phyloP scores from a whole-genome alignment of 2,113 vertebrate species.

The Albula goreensis region DNA sequence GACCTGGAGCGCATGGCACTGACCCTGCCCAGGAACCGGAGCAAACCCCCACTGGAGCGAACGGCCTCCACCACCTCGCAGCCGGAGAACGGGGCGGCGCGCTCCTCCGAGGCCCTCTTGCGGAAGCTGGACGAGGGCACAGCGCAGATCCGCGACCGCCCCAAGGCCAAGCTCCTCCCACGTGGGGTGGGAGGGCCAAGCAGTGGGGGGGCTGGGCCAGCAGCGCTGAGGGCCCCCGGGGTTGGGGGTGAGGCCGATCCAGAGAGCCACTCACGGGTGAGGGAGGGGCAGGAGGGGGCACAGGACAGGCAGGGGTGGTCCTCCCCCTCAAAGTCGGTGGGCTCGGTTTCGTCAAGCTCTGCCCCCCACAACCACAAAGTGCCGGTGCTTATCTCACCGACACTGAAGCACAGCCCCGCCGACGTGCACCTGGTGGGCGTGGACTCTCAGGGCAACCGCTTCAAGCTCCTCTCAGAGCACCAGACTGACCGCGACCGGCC shows the following conservation, averaged over 20 bases:
- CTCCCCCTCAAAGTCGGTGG: conserved; percentile 80
- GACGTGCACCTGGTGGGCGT: conserved; percentile 92
- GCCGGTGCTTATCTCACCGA: conserved; percentile 96
- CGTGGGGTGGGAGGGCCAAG: conserved; percentile 67
- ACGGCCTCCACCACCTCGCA: conserved; percentile 89
- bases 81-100: conserved; percentile 82
- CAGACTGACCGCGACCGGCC: conserved; percentile 89
- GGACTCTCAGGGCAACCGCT: conserved; percentile 98
- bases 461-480: conserved; percentile 94
- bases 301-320: conserved; percentile 81
- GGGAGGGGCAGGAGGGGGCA: conserved; percentile 71
- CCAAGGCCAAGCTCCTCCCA: conserved; percentile 92
- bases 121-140: conserved; percentile 85
- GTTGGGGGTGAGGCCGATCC: conserved; percentile 65
- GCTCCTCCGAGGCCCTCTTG: conserved; percentile 71
- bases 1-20: conserved; percentile 96
- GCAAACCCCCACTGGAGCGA: conserved; percentile 89
- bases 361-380: conserved; percentile 96
- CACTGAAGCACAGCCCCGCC: conserved; percentile 86
- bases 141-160: conserved; percentile 84
- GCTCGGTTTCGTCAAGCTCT: conserved; percentile 66
- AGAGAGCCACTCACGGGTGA: conserved; percentile 63
- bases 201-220: conserved; percentile 42
- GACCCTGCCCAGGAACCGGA: conserved; percentile 94
- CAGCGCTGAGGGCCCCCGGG: conserved; percentile 59